These are phyloP conservation scores for Yponomeuta plumbellus DNA, from an alignment of 2,888 invertebrate genomes.

Conservation along the genomic window DNA sequence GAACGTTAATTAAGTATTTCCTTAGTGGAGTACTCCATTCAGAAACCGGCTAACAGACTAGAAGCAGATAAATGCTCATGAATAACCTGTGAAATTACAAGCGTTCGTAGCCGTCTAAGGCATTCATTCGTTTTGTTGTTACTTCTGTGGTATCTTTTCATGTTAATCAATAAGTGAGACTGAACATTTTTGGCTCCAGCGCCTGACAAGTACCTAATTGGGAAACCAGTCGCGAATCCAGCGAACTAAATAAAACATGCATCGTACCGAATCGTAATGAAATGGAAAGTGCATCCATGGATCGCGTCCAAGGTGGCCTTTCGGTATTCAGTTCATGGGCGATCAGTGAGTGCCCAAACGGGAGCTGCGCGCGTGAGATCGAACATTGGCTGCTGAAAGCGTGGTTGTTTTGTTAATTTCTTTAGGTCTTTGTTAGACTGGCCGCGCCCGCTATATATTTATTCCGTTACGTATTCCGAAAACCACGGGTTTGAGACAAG, in stretches of 20 bases:
- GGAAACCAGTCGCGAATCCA: not conserved
- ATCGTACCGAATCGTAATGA: constrained; percentile 28
- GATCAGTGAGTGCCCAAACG: constrained; percentile 19
- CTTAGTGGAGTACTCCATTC: too few species aligned
- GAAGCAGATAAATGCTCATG: too few species aligned
- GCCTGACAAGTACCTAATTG: not conserved
- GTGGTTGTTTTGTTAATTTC: constrained; percentile 22
- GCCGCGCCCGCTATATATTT: not conserved
- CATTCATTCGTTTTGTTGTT: not conserved
- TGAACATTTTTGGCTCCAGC: not conserved
- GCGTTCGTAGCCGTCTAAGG: not conserved
- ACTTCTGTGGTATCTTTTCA: not conserved
- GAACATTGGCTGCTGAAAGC: constrained; percentile 18
- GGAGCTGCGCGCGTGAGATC: constrained; percentile 15
- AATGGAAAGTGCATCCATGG: constrained; percentile 56
- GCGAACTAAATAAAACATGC: constrained; percentile 12
- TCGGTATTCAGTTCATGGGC: constrained; percentile 4
- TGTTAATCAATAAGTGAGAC: too few species aligned
- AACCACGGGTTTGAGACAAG: too few species aligned
- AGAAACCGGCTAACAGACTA: too few species aligned
- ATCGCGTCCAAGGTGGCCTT: constrained; percentile 23
- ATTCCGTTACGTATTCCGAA: too few species aligned
- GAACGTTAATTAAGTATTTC: too few species aligned
- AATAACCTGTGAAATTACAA: too few species aligned
- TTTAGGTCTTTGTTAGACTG: not conserved